phyloP scores from a whole-genome alignment of 2,113 vertebrate genomes.

The Elaphurus davidianus region DNA sequence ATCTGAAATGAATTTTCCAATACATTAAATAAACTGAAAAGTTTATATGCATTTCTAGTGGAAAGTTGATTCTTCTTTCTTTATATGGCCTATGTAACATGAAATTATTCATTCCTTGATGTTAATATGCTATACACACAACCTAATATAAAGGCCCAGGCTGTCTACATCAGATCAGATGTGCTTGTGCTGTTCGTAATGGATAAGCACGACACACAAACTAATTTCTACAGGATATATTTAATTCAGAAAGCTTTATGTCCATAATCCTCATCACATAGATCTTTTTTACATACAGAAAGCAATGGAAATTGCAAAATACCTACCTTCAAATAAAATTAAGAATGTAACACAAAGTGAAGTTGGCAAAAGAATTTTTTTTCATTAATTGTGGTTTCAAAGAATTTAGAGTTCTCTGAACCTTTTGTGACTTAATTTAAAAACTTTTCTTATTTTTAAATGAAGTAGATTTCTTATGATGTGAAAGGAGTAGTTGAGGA shows the following conservation, averaged over 20 bases:
- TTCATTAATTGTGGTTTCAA: constrained; percentile 57
- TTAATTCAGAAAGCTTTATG: constrained; percentile 9
- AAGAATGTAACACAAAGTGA: constrained; percentile 49
- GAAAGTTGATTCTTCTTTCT: not conserved
- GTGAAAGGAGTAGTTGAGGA: constrained; percentile 22
- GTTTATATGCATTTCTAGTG: not conserved
- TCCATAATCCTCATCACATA: not conserved
- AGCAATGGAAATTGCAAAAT: constrained; percentile 57
- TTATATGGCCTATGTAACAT: not conserved
- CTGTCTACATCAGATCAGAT: not conserved
- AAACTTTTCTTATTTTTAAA: constrained; percentile 67
- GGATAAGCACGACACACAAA: not conserved
- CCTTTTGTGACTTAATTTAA: constrained; percentile 70
- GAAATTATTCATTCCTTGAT: not conserved
- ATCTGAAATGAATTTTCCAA: constrained; percentile 8
- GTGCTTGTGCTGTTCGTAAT: not conserved
- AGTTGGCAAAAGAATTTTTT: constrained; percentile 34
- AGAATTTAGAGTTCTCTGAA: constrained; percentile 60
- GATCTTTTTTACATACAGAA: constrained; percentile 27
- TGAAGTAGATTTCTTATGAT: constrained; percentile 61
- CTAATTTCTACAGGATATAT: not conserved
- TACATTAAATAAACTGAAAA: not conserved
- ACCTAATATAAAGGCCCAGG: not conserved
- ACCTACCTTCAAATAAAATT: constrained; percentile 65
- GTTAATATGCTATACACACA: not conserved